Conservation (phyloP, 2,888 invertebrate species). For the Colostygia pectinataria region DNA sequence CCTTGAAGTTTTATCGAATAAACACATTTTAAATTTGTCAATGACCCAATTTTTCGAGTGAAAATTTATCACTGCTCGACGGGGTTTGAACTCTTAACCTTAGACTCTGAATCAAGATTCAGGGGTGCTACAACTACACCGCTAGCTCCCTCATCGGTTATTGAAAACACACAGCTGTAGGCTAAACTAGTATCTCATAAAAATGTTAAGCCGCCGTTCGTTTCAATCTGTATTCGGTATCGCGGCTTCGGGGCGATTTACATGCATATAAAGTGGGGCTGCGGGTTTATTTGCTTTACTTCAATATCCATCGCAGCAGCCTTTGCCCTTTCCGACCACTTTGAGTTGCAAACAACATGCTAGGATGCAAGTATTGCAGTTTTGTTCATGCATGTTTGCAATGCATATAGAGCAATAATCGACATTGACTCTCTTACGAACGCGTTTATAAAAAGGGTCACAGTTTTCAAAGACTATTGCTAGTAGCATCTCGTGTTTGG, state of each 20-base stretch:
- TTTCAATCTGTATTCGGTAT: slow-evolving; percentile 70
- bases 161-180: slow-evolving; percentile 28
- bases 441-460: too few species aligned
- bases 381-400: slow-evolving; percentile 12
- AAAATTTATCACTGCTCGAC: too few species aligned
- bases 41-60: too few species aligned
- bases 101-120: too few species aligned
- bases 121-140: too few species aligned
- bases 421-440: too few species aligned
- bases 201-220: slow-evolving; percentile 66
- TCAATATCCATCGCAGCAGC: slow-evolving; percentile 54
- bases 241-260: slow-evolving; percentile 63
- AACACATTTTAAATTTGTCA: too few species aligned
- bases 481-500: too few species aligned
- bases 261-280: slow-evolving; percentile 66
- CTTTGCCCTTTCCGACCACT: slow-evolving; percentile 48
- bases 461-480: too few species aligned
- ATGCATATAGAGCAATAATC: not conserved
- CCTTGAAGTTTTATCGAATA: too few species aligned
- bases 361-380: slow-evolving; percentile 21
- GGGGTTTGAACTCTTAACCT: too few species aligned
- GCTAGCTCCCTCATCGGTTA: not conserved
- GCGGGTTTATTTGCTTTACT: slow-evolving; percentile 60
- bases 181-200: slow-evolving; percentile 59
- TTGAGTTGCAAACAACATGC: slow-evolving; percentile 51